Conservation (phyloP, 2,797 vertebrate genomes). For the Falco naumanni region DNA sequence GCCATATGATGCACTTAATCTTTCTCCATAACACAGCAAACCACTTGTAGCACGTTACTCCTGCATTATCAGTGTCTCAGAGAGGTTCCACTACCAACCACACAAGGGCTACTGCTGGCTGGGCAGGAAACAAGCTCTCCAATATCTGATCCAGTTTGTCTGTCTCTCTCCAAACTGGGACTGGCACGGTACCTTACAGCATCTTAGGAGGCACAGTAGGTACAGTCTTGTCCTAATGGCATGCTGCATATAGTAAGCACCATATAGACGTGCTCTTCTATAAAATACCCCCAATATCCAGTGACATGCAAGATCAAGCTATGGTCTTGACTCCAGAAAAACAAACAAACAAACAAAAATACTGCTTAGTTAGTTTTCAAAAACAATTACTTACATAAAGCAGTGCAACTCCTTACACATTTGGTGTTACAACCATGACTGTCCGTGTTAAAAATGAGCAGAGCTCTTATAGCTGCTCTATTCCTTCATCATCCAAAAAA, state of each 20-base stretch:
- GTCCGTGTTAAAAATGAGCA: background rate
- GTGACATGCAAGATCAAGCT: background rate
- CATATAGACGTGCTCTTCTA: background rate
- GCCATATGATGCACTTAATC: background rate
- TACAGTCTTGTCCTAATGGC: background rate
- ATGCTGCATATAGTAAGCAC: background rate
- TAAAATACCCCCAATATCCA: background rate
- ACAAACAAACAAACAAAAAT: background rate
- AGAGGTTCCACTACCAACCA: background rate
- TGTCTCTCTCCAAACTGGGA: background rate
- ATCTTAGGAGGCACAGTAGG: background rate
- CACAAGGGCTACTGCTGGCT: background rate
- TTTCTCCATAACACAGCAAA: background rate
- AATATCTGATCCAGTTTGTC: rapidly evolving
- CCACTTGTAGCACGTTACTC: background rate
- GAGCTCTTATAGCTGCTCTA: background rate
- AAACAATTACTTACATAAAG: background rate
- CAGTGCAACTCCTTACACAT: background rate
- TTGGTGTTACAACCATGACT: background rate
- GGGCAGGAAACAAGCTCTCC: background rate
- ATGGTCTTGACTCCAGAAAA: background rate
- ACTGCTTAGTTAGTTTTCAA: background rate
- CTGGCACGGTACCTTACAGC: background rate
- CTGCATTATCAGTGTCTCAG: background rate
- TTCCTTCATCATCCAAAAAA: background rate